A percentile compares a stretch with the other conserved stretches of the same genome.
Conservation (phyloP, 2,113 vertebrate genomes). For the Epinephelus lanceolatus region DNA sequence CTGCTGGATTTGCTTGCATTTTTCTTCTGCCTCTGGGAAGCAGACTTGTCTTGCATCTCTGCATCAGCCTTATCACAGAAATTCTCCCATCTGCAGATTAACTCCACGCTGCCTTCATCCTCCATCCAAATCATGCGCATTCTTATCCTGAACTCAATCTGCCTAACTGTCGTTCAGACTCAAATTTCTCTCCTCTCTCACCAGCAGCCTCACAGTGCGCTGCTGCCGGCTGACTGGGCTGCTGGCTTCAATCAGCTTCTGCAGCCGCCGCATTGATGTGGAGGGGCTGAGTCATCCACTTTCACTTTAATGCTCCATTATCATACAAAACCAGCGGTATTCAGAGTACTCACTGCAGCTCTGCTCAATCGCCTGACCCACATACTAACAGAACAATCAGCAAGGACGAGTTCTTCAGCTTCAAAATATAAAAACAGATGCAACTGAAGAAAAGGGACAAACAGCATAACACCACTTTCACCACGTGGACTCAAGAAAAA, state of each 20-base stretch:
- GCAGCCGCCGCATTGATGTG: neutral
- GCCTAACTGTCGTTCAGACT: neutral
- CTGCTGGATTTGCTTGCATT: neutral
- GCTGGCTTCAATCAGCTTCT: slow-evolving; percentile 30
- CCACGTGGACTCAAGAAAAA: neutral
- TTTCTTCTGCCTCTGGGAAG: neutral
- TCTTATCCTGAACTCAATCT: neutral
- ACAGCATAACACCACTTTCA: neutral
- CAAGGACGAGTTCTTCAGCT: neutral
- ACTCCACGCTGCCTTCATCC: neutral
- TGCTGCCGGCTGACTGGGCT: slow-evolving; percentile 21
- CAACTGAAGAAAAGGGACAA: neutral
- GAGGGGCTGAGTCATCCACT: slow-evolving; percentile 23
- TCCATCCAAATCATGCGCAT: neutral
- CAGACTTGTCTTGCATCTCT: neutral
- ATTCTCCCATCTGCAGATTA: neutral
- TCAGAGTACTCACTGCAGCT: neutral
- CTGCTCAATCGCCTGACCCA: neutral
- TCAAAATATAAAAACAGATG: neutral
- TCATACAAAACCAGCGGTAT: neutral
- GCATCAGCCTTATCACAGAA: neutral
- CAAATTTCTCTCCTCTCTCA: neutral
- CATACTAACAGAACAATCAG: neutral
- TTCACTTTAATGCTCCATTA: neutral
- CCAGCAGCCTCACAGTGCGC: neutral